Conservation (phyloP, 2,113 vertebrate species). For the Salvator merianae region DNA sequence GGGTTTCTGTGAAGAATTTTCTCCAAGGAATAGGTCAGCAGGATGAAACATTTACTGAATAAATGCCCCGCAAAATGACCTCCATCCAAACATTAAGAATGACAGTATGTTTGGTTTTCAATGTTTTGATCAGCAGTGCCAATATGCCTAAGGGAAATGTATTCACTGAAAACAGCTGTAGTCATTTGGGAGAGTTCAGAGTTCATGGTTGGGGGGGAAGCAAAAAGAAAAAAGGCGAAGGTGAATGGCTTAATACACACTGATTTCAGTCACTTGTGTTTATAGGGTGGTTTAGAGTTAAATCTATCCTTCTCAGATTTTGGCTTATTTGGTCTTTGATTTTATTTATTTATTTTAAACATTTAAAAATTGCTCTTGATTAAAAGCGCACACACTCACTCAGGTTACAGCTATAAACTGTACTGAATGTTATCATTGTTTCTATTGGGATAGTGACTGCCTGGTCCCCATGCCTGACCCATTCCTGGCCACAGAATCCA, state of each 20-base stretch:
- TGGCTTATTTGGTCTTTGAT: too few relatives aligned
- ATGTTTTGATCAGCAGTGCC: not conserved
- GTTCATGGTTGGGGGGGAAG: conserved; percentile 14
- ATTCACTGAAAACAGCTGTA: conserved; percentile 18
- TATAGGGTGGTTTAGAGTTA: not conserved
- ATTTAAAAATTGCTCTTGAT: too few relatives aligned
- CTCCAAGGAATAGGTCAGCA: not conserved
- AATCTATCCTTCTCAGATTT: not conserved
- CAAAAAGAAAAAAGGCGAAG: not conserved
- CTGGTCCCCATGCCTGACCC: too few relatives aligned
- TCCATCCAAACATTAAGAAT: not conserved
- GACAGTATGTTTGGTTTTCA: conserved; percentile 1
- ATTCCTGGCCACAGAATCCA: too few relatives aligned
- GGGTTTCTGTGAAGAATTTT: not conserved
- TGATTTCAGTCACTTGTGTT: conserved; percentile 7
- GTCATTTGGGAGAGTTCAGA: conserved; percentile 10
- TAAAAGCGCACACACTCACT: too few relatives aligned
- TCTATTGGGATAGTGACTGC: too few relatives aligned
- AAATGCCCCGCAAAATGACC: not conserved
- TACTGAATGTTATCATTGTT: too few relatives aligned
- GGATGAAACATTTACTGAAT: conserved; percentile 10
- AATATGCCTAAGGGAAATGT: not conserved
- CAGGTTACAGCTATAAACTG: too few relatives aligned
- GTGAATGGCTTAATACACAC: not conserved
- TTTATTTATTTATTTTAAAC: too few relatives aligned